Evolutionary conservation across 1,140 invertebrate species (phyloP).

Genomic region (Trypoxylus dichotomus): DNA sequence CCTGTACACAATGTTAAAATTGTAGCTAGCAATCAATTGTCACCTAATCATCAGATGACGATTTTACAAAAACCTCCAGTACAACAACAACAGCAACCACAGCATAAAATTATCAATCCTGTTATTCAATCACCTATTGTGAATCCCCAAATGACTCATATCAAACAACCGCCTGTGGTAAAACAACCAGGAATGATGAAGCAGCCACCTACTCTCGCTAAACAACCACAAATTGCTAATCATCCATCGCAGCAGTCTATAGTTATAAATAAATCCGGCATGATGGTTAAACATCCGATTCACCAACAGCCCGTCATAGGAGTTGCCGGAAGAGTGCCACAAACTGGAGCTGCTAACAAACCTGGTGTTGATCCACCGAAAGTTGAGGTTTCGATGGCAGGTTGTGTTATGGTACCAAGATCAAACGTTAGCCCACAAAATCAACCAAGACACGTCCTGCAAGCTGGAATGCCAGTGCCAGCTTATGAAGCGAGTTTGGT

Average conservation of each 20-base stretch:
- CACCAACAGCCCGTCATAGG: constrained; percentile 43
- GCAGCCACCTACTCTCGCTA: neutral
- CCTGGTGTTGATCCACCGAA: constrained; percentile 60
- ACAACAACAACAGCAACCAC: constrained; percentile 40
- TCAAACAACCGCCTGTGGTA: constrained; percentile 36
- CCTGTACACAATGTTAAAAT: constrained; percentile 41
- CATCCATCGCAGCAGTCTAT: neutral
- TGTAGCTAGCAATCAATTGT: constrained; percentile 45
- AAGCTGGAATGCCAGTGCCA: constrained; percentile 60
- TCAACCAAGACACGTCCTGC: constrained; percentile 60
- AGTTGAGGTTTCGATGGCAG: constrained; percentile 55
- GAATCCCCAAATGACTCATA: constrained; percentile 42
- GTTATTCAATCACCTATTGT: constrained; percentile 32
- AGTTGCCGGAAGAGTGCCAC: constrained; percentile 30
- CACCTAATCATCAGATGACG: constrained; percentile 37
- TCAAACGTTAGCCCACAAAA: constrained; percentile 63
- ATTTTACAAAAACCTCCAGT: constrained; percentile 11
- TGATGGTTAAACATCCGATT: constrained; percentile 37
- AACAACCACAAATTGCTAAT: constrained; percentile 14
- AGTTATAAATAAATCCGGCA: neutral
- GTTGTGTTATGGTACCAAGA: constrained; percentile 59
- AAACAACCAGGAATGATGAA: constrained; percentile 21
- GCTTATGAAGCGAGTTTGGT: constrained; percentile 71
- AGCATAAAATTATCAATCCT: constrained; percentile 43
- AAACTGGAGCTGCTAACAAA: constrained; percentile 35